These are phyloP conservation scores for Chaetura pelagica DNA, from an alignment of 2,113 vertebrate genomes.

Conservation along the genomic window DNA sequence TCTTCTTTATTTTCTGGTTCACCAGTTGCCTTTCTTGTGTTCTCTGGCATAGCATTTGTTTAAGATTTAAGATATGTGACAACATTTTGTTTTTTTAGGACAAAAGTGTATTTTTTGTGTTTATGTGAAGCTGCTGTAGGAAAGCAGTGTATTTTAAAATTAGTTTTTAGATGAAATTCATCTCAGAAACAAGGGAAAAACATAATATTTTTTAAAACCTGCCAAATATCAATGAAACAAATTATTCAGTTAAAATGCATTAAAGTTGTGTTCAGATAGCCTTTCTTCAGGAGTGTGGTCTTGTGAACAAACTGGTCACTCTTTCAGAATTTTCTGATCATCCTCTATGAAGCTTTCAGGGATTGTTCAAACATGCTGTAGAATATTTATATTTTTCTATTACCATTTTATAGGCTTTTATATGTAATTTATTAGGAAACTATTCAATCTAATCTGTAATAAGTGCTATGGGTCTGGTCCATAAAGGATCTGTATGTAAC, in stretches of 20 bases:
- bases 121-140: not conserved
- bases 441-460: not conserved
- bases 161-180: not conserved
- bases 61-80: not conserved
- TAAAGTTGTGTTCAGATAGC: not conserved
- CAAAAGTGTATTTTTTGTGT: not conserved
- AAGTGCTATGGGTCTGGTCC: not conserved
- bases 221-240: not conserved
- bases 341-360: not conserved
- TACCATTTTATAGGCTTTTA: not conserved
- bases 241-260: not conserved
- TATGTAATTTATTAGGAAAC: not conserved
- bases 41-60: not conserved
- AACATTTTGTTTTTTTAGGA: not conserved
- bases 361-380: not conserved
- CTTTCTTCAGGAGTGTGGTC: not conserved
- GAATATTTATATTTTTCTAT: not conserved
- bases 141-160: not conserved
- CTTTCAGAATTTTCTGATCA: not conserved
- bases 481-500: not conserved
- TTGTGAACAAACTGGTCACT: not conserved
- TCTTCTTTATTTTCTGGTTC: not conserved
- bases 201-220: not conserved
- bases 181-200: not conserved
- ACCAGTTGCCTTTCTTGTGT: not conserved